Base-by-base conservation (phyloP, 37 sponge, comb jelly and placozoan species). In the Geodia barretti region DNA sequence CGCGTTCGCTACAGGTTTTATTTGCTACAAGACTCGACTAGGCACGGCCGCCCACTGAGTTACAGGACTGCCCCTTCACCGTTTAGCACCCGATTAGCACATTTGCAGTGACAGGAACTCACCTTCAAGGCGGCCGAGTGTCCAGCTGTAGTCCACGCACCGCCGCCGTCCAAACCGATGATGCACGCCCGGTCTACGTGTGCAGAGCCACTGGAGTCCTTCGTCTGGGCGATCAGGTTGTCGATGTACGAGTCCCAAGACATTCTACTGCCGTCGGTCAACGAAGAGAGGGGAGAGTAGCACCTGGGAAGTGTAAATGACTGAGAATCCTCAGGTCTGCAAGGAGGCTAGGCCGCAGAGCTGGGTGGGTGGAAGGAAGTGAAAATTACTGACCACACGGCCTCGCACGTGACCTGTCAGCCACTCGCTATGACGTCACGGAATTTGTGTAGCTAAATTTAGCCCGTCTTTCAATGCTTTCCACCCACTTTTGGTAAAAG, bases 181-280 rank as follows among this genome's bases (percentile, higher is more conserved):
- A 95, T 92, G 69, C 86, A 85, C 2, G 84, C 90, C 59, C 78
- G 90, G 42, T 90, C 91, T 4, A 40, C 76, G 58, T 90, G 88
- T 28, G 47, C 28, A 34, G 76, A 23, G n/a, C 89, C 96, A 37
- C 68, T n/a, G 7, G 88, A 78, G 47, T 84, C 90, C 60, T 89
- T 89, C 42, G 82, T 65, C 65, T 94, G 95, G 3, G 90, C 96
- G 9, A 87, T 69, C 38, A 95, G 90, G 87, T 92, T 95, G 41
- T 92, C 96, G 59, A 95, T 64, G 71, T 95, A 95, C 7, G 84
- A 74, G 58, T 95, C 93, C 96, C 96, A 95, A 38, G 78, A 79
- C 92, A 92, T 95, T 28, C 30, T 87, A 19, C 24, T n/a, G 24
- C 30, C 24, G 28, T 17, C 28, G 30, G 26, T 24, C 24, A 20